Evolutionary conservation across 2,113 vertebrate genomes (phyloP), one percentile per base, ranked within the genome.

Genomic region (Rhizomys pruinosus): DNA sequence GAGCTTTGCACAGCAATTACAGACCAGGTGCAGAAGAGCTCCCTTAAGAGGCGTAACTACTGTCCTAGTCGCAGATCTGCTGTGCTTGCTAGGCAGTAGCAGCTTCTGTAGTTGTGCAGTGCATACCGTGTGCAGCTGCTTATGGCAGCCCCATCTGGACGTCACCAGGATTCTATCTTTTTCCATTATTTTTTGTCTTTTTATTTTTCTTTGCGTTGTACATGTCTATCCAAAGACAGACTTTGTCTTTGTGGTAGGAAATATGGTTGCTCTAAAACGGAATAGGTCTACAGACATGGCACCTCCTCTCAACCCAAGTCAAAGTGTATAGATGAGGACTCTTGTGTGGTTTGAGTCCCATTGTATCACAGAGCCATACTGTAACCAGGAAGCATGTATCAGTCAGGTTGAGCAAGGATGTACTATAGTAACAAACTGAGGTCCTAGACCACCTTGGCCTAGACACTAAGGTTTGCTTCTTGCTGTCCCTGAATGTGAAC

Each of bases 51-150:
- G 34, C 69, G 66, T 63, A 13, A 15, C 47, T 52, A 44, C 61
- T 59, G 34, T 61, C 68, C 39, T 34, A 25, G 77, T 12, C 37
- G 20, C 29, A 20, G 13, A 34, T 27, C n/a, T 19, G 6, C 52
- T 3, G 2, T 12, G 66, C 11, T 17, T 25, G 4, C 74, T 12
- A 3, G 10, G 34, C 11, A 42, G 29, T 0, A n/a, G 3, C 55
- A 63, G 39, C 15, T 29, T 52, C 20, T 16, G 71, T 52, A 68
- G 84, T 23, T 47, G 34, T n/a, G n/a, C 16, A 47, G 80, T n/a
- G 34, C 23, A 11, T 74, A 37, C 23, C 76, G 22, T 52, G 8
- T 7, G 12, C 15, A 72, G 39, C 81, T 16, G 39, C 10, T 23
- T 79, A 9, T 0, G 15, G 17, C 16, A 47, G 16, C 63, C 52